A percentile compares a stretch with the other conserved stretches of the same genome.
These are phyloP conservation scores for Dendrolimus houi DNA, from an alignment of 2,888 invertebrate genomes.

Conservation along the genomic window DNA sequence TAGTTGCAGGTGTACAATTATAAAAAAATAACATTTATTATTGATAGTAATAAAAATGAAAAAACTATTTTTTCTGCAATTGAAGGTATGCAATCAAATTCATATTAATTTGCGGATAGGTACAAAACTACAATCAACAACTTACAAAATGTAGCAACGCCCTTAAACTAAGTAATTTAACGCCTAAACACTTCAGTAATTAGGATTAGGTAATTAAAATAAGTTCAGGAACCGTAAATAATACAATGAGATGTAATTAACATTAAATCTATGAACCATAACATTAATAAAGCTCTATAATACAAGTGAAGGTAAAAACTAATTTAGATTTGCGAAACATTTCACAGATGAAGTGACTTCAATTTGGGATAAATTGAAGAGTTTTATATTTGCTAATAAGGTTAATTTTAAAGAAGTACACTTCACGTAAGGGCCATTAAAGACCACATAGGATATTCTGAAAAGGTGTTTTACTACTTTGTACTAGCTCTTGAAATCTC, in stretches of 20 bases:
- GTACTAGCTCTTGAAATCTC: too few relatives aligned
- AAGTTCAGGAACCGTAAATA: conserved; percentile 36
- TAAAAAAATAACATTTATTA: too few relatives aligned
- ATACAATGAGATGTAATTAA: conserved; percentile 26
- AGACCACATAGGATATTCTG: too few relatives aligned
- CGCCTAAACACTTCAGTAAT: background rate
- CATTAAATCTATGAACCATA: conserved; percentile 16
- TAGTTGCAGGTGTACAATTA: too few relatives aligned
- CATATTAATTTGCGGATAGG: background rate
- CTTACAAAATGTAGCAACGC: conserved; percentile 29
- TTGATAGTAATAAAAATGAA: too few relatives aligned
- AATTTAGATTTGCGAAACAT: conserved; percentile 22
- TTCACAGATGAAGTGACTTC: conserved; percentile 4
- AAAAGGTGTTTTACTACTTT: too few relatives aligned
- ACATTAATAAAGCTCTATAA: conserved; percentile 39
- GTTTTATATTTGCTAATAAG: too few relatives aligned
- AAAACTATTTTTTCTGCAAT: too few relatives aligned
- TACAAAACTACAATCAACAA: conserved; percentile 12
- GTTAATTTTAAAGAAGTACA: too few relatives aligned
- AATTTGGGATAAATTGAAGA: conserved; percentile 5
- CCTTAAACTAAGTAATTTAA: conserved; percentile 15
- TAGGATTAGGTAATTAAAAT: conserved; percentile 2
- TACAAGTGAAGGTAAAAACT: conserved; percentile 27
- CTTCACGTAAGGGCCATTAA: too few relatives aligned
- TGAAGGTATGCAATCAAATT: too few relatives aligned